Base-by-base conservation (phyloP, 2,888 invertebrate genomes). In the Drosophila atroscutellata region DNA sequence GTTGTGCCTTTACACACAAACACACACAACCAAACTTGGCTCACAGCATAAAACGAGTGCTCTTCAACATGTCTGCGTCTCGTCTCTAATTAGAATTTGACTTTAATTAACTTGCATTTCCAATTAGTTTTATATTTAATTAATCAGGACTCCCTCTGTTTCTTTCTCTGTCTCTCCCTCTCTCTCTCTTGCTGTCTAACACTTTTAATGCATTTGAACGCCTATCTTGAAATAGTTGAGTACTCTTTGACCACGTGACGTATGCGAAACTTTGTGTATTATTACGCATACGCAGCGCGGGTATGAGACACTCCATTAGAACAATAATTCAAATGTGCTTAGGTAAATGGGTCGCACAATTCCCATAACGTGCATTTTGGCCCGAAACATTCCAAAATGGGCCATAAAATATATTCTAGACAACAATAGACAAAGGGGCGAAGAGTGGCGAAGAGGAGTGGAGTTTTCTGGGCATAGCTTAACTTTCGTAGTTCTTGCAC, bases 321-420 rank as follows among this genome's bases (percentile, higher is more conserved):
- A 72, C 67, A 61, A 75, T 75, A 79, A 79, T 75, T 81, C 70
- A 76, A 86, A 85, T 83, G 75, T 76, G 73, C 62, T 72, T 56
- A 65, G 65, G 72, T 30, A 50, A 77, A 81, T 75, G 59, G 51
- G 50, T 55, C 51, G 62, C 71, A 56, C 68, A 77, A 87, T 79
- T 86, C 86, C 87, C 86, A 62, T 65, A 79, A 71, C 75, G 69
- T 64, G 80, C 74, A 80, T 81, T 80, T 20, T 9, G 45, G 55
- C 47, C 15, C n/a, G 52, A 68, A 76, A 79, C 67, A 75, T 71
- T 58, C 65, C 70, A 51, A 73, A 84, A 76, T 75, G 77, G 52
- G 52, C 57, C 66, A 76, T 82, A 80, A 86, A 84, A 73, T 80
- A 71, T 45, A 55, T 66, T 59, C 66, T 32, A 55, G 60, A 52